These are phyloP conservation scores for Ameiurus melas DNA, from an alignment of 2,113 vertebrate genomes.

Conservation along the genomic window DNA sequence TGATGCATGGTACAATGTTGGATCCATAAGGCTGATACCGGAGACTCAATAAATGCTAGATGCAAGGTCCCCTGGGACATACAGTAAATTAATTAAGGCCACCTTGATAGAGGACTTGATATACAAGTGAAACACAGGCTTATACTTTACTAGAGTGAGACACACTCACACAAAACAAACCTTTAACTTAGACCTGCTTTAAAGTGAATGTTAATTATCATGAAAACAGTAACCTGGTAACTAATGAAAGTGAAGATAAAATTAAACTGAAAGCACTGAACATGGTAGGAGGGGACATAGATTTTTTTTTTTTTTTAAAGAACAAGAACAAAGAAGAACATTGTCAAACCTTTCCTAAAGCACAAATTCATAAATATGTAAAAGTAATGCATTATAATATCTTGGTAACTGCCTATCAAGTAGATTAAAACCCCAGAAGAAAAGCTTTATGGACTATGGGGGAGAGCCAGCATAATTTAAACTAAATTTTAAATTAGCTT, in stretches of 20 bases:
- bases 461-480: neutral
- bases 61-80: neutral
- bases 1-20: neutral
- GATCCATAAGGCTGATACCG: neutral
- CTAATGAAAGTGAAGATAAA: neutral
- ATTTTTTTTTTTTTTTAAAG: too few relatives aligned
- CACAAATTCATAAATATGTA: neutral
- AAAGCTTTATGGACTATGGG: neutral
- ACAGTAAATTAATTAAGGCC: neutral
- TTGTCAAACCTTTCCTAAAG: neutral
- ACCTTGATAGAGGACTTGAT: neutral
- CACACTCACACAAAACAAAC: neutral
- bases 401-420: neutral
- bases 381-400: neutral
- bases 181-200: neutral
- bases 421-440: neutral
- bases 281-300: neutral
- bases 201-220: neutral
- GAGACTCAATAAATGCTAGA: constrained; percentile 1
- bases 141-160: neutral
- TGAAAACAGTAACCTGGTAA: neutral
- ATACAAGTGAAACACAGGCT: neutral
- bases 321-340: neutral
- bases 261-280: neutral
- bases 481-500: neutral